Evolutionary conservation across 2,113 vertebrate genomes (phyloP).

Genomic region (Melanerpes formicivorus): DNA sequence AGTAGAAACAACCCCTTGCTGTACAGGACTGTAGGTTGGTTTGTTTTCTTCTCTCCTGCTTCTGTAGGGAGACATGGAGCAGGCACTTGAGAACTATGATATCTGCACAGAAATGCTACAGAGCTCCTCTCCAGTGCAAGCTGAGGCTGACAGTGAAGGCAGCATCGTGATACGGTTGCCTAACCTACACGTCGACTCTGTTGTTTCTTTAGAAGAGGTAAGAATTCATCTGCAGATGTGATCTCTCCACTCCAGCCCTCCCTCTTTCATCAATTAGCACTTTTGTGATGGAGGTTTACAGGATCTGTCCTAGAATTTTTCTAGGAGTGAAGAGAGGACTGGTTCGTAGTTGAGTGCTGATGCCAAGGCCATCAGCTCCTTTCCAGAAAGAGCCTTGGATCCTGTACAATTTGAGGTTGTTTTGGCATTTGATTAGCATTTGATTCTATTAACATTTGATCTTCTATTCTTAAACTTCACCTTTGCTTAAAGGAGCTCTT

Average conservation of each 20-base stretch:
- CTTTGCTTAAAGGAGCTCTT: not conserved
- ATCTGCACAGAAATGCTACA: constrained; percentile 91
- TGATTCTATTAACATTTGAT: no score
- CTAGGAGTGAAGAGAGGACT: not conserved
- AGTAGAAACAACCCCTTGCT: not conserved
- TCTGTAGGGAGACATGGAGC: constrained; percentile 94
- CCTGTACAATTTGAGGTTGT: not conserved
- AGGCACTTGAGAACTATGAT: constrained; percentile 93
- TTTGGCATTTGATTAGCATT: not conserved
- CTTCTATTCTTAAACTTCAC: not conserved
- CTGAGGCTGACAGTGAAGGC: constrained; percentile 63
- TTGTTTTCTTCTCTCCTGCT: not conserved
- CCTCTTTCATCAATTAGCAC: not conserved
- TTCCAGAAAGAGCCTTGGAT: not conserved
- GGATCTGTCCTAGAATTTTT: not conserved
- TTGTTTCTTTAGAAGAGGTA: constrained; percentile 94
- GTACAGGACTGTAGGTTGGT: not conserved
- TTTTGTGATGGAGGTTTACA: not conserved
- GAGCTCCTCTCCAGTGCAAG: constrained; percentile 63
- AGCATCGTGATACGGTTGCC: constrained; percentile 82
- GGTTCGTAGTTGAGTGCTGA: not conserved
- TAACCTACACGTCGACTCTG: constrained; percentile 88
- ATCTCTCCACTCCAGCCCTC: not conserved
- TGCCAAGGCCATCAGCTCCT: not conserved
- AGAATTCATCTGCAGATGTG: not conserved